Conservation (phyloP, 2,113 vertebrate species). For the Silurus glanis region DNA sequence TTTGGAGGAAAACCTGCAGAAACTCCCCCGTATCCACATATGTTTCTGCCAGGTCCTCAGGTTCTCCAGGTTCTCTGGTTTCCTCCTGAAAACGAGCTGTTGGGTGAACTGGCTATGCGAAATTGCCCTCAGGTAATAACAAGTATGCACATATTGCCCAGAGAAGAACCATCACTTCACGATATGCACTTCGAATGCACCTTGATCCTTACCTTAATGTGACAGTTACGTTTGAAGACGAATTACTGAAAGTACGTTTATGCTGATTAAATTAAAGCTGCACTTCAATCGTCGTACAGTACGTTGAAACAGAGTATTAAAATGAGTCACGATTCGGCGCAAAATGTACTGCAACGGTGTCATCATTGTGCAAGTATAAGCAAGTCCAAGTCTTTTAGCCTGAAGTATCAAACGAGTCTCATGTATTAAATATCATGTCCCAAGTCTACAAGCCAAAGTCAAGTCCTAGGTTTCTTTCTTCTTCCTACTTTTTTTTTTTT, state of each 20-base stretch:
- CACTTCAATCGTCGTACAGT: background rate
- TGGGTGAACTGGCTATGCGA: background rate
- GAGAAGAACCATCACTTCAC: background rate
- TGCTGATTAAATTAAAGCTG: background rate
- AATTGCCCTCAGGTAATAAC: background rate
- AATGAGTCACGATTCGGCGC: background rate
- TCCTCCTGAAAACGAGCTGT: background rate
- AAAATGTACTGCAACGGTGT: background rate
- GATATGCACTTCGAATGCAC: background rate
- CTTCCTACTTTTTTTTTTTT: background rate
- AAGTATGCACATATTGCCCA: background rate
- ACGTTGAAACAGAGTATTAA: background rate
- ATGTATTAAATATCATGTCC: constrained; percentile 3
- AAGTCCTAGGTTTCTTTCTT: background rate
- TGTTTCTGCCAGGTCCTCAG: background rate
- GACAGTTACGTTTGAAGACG: background rate
- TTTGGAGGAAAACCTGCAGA: background rate
- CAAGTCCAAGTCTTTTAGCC: constrained; percentile 16
- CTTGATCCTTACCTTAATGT: background rate
- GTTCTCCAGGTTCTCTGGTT: background rate
- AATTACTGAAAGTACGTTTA: background rate
- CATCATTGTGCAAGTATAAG: background rate
- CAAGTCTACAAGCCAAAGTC: background rate
- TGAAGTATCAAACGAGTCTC: background rate
- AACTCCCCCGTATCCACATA: background rate